phyloP scores from a whole-genome alignment of 2,797 vertebrate species.

The Chaenodraco wilsoni region DNA sequence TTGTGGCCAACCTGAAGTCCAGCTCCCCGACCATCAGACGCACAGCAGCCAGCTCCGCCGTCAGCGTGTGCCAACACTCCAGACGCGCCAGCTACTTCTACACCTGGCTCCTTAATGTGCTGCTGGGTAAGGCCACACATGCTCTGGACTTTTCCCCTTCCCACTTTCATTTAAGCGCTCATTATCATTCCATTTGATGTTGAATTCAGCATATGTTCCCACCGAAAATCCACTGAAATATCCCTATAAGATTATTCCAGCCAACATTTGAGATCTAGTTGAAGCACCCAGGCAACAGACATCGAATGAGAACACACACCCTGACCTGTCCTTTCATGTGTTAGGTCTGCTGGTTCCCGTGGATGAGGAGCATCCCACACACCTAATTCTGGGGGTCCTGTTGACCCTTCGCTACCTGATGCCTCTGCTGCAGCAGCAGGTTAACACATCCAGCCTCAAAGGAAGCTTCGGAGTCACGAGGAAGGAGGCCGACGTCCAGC shows the following conservation, averaged over 20 bases:
- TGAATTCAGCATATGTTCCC: too few species aligned
- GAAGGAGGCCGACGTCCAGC: conserved; percentile 94
- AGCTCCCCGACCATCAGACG: conserved; percentile 93
- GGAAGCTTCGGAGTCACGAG: conserved; percentile 96
- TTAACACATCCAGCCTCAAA: conserved; percentile 93
- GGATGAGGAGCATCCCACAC: conserved; percentile 90
- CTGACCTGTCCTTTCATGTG: not conserved
- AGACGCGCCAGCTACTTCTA: conserved; percentile 94
- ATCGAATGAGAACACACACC: not conserved
- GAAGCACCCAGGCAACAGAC: too few species aligned
- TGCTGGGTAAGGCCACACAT: conserved; percentile 86
- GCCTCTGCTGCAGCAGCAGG: conserved; percentile 95
- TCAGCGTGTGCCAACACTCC: conserved; percentile 94
- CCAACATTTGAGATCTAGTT: too few species aligned
- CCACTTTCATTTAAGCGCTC: too few species aligned
- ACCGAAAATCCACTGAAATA: too few species aligned
- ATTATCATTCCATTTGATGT: too few species aligned
- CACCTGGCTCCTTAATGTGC: conserved; percentile 95
- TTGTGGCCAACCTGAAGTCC: conserved; percentile 94
- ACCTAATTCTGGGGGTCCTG: conserved; percentile 92
- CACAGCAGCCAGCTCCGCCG: conserved; percentile 92
- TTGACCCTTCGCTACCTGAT: conserved; percentile 94
- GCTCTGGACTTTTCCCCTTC: too few species aligned
- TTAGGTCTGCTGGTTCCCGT: conserved; percentile 91
- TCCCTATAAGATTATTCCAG: too few species aligned